Base-by-base conservation (phyloP, 2,888 invertebrate genomes). In the Geotrupes spiniger region DNA sequence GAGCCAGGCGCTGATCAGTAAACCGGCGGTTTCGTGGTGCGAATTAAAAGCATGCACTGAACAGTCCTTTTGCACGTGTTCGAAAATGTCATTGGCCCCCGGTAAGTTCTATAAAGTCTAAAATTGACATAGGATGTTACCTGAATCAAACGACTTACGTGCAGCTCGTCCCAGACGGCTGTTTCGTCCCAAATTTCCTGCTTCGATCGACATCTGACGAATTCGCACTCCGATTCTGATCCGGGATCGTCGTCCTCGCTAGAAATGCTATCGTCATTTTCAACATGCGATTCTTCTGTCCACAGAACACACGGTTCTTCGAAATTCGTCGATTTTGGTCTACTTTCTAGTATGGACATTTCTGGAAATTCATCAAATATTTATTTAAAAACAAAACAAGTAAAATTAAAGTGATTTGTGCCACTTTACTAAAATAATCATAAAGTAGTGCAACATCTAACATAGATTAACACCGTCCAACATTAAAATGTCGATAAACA, bases 1-100 rank as follows among this genome's bases (percentile, higher is more conserved):
- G 25, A 80, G 67, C 82, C 84, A 85, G 44, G 81, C 76, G 1
- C 83, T 77, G 64, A 84, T 74, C 9, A 86, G 66, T 1, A 81
- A 71, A 36, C 79, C 80, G 2, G 82, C 81, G 53, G 11, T 68
- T 58, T 16, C 71, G 42, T 15, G 41, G 2, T 9, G 11, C 26
- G 27, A 40, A 66, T 40, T 17, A 2, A 17, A 16, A 26, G 27
- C 16, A 15, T 44, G 28, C 8, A 36, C 25, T n/a, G n/a, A 12
- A 25, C 31, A n/a, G 14, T 51, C 42, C 11, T 40, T 51, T 31
- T 37, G 42, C 2, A 48, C 6, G 8, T 36, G 27, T 14, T 51
- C 48, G n/a, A 52, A 67, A 53, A 78, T 66, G 41, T 74, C 74
- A 50, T 78, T 78, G 3, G 76, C 75, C 37, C 74, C 68, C 10